Conservation (phyloP, 2,113 vertebrate species). For the Crotalus viridis region DNA sequence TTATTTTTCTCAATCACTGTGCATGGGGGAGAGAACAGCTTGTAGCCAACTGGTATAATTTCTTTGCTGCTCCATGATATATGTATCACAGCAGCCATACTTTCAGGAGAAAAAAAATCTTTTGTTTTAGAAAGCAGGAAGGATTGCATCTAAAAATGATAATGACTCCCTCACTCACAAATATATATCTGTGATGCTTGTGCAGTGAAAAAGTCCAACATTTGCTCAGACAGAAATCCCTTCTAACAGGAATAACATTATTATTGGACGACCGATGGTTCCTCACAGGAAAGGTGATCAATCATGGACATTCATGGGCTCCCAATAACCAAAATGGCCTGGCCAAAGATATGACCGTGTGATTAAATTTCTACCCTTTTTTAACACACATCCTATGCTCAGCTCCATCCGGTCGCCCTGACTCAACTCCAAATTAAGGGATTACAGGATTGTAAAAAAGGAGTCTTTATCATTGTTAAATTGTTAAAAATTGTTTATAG, state of each 20-base stretch:
- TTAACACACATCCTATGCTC: neutral
- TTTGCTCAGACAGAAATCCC: neutral
- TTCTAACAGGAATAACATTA: neutral
- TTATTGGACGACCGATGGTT: neutral
- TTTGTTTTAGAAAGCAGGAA: neutral
- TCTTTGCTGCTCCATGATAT: neutral
- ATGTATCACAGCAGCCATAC: neutral
- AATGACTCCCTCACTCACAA: neutral
- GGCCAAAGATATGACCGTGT: neutral
- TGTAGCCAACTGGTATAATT: neutral
- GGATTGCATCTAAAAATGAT: neutral
- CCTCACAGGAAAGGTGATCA: neutral
- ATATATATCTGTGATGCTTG: neutral
- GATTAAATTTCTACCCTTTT: neutral
- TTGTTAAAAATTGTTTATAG: too few species aligned
- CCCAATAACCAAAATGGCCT: neutral
- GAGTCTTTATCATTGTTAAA: neutral
- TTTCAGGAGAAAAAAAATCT: neutral
- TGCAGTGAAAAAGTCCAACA: neutral
- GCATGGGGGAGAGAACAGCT: neutral
- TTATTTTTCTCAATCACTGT: neutral
- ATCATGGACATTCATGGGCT: neutral
- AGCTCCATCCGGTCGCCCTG: too few species aligned
- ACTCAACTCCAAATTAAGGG: neutral
- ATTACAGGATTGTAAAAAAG: neutral